Percentiles rank a stretch among this genome's conserved stretches.
phyloP scores from a whole-genome alignment of 2,113 vertebrate species.

The Edolisoma coerulescens region DNA sequence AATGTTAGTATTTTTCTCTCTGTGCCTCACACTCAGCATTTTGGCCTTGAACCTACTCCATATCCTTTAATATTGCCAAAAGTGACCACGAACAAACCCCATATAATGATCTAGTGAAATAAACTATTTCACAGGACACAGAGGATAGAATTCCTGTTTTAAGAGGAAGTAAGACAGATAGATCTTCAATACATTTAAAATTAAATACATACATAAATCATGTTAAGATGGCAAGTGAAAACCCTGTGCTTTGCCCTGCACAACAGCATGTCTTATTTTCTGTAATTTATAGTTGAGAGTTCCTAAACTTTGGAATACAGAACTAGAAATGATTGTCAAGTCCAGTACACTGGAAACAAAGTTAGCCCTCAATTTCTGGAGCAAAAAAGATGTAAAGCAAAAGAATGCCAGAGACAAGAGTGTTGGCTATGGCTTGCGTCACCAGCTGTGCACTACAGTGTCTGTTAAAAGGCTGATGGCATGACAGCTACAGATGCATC shows the following conservation, averaged over 20 bases:
- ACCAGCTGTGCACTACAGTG: background rate
- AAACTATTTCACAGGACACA: background rate
- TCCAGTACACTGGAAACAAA: background rate
- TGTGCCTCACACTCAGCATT: background rate
- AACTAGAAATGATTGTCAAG: background rate
- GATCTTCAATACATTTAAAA: background rate
- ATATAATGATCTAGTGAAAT: background rate
- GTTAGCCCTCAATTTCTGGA: background rate
- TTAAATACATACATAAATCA: background rate
- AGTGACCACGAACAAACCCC: background rate
- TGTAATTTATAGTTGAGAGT: background rate
- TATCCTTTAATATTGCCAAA: background rate
- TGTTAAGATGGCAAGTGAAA: background rate
- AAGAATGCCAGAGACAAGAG: background rate
- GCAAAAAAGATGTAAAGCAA: background rate
- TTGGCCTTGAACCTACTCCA: background rate
- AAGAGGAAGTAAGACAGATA: background rate
- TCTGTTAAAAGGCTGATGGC: background rate
- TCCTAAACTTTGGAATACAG: accelerated
- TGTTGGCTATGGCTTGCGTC: background rate
- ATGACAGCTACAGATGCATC: background rate
- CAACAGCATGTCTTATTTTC: background rate
- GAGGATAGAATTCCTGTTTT: background rate
- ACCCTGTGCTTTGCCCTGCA: background rate
- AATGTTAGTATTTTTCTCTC: background rate